Evolutionary conservation across 2,888 invertebrate species (phyloP).

Genomic region (Synergus gifuensis): DNA sequence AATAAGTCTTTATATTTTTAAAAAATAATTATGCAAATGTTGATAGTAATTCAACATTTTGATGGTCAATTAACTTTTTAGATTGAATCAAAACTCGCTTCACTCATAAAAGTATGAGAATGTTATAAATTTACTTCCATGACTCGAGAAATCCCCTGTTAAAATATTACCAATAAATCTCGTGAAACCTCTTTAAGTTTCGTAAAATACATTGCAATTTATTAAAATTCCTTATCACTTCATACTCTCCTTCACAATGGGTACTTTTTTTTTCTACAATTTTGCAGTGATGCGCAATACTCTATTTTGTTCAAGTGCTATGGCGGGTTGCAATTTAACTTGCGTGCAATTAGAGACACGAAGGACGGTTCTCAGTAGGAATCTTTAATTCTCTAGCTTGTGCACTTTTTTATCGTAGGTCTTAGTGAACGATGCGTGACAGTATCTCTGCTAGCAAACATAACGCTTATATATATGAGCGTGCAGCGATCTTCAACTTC

Average conservation of each 20-base stretch:
- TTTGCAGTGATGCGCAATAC: neutral
- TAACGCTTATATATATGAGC: conserved; percentile 48
- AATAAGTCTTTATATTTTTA: too few species aligned
- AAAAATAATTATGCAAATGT: too few species aligned
- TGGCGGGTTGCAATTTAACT: conserved; percentile 4
- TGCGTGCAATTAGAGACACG: conserved; percentile 29
- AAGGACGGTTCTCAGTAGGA: conserved; percentile 23
- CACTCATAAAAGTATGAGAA: too few species aligned
- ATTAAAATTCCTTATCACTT: neutral
- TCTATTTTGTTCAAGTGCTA: neutral
- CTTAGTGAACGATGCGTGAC: conserved; percentile 51
- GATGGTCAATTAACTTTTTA: too few species aligned
- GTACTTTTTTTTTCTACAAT: neutral
- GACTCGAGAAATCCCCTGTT: too few species aligned
- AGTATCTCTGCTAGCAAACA: conserved; percentile 45
- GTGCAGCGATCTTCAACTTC: conserved; percentile 49
- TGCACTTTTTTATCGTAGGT: conserved; percentile 45
- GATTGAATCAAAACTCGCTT: too few species aligned
- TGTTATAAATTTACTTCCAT: too few species aligned
- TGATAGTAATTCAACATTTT: too few species aligned
- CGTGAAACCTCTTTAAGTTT: too few species aligned
- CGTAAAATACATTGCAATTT: too few species aligned
- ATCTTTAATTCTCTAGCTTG: conserved; percentile 32
- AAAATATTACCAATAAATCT: too few species aligned
- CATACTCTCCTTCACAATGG: neutral